Evolutionary conservation across 2,797 vertebrate species (phyloP).

Genomic region (Petrocephalus schoutedeni): DNA sequence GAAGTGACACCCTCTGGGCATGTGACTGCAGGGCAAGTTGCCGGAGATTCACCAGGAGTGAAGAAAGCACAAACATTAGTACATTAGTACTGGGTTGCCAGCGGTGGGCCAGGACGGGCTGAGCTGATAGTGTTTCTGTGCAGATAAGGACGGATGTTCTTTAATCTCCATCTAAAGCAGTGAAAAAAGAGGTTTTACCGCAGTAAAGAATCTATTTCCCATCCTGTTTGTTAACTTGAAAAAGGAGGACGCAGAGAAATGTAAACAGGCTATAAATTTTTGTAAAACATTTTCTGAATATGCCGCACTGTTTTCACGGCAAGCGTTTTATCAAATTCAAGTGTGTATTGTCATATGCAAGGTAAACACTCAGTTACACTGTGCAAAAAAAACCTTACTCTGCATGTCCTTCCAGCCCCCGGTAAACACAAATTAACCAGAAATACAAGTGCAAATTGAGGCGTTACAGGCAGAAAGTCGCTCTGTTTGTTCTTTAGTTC

Average conservation of each 20-base stretch:
- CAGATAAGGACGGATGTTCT: not conserved
- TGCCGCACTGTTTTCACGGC: not conserved
- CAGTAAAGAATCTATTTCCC: not conserved
- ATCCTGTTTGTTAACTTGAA: not conserved
- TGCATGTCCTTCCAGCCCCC: not conserved
- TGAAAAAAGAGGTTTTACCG: not conserved
- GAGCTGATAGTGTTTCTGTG: not conserved
- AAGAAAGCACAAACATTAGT: not conserved
- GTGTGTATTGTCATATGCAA: not conserved
- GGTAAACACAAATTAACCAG: not conserved
- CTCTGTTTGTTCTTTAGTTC: not conserved
- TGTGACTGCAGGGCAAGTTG: not conserved
- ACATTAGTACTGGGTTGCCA: not conserved
- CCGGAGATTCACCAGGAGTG: not conserved
- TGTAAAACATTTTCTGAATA: not conserved
- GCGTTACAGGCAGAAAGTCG: not conserved
- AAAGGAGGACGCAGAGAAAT: not conserved
- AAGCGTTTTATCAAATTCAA: not conserved
- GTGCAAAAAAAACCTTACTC: not conserved
- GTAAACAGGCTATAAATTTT: not conserved
- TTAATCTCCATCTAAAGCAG: constrained; percentile 18
- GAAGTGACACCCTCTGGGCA: not conserved
- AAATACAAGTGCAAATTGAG: not conserved
- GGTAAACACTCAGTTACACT: not conserved
- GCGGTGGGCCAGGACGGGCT: not conserved